A percentile compares a stretch with the other conserved stretches of the same genome.
Evolutionary conservation across 2,113 vertebrate genomes (phyloP).

Genomic region (Aythya baeri): DNA sequence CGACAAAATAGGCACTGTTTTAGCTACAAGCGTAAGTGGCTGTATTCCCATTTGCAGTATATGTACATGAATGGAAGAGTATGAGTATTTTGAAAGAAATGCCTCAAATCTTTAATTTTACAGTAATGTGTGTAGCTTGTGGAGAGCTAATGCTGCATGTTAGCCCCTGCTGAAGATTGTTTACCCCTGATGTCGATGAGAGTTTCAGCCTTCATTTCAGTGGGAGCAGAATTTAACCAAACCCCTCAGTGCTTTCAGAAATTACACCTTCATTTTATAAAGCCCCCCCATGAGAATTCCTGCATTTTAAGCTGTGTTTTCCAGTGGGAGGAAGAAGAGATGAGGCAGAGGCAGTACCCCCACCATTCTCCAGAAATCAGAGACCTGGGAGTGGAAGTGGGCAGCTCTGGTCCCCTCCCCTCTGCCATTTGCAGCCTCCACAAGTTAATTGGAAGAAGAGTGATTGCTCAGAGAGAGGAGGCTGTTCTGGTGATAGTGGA

Average conservation of each 20-base stretch:
- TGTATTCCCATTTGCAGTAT: neutral
- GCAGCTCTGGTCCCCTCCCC: neutral
- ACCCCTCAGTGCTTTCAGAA: neutral
- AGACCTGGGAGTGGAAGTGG: neutral
- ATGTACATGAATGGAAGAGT: neutral
- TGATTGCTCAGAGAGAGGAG: neutral
- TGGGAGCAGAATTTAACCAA: neutral
- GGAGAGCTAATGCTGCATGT: neutral
- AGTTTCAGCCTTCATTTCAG: neutral
- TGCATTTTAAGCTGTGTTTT: neutral
- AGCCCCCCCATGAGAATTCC: neutral
- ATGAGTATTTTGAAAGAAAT: neutral
- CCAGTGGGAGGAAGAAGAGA: neutral
- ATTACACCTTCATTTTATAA: neutral
- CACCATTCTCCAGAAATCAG: neutral
- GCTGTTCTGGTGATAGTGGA: neutral
- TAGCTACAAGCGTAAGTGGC: neutral
- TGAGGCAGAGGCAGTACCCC: neutral
- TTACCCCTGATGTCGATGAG: neutral
- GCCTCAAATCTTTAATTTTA: neutral
- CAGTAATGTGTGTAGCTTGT: neutral
- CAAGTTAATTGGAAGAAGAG: neutral
- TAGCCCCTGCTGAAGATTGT: neutral
- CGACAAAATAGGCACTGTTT: constrained; percentile 1
- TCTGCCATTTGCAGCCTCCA: neutral